Evolutionary conservation across 2,888 invertebrate species (phyloP).

Genomic region (Hedychridium roseum): DNA sequence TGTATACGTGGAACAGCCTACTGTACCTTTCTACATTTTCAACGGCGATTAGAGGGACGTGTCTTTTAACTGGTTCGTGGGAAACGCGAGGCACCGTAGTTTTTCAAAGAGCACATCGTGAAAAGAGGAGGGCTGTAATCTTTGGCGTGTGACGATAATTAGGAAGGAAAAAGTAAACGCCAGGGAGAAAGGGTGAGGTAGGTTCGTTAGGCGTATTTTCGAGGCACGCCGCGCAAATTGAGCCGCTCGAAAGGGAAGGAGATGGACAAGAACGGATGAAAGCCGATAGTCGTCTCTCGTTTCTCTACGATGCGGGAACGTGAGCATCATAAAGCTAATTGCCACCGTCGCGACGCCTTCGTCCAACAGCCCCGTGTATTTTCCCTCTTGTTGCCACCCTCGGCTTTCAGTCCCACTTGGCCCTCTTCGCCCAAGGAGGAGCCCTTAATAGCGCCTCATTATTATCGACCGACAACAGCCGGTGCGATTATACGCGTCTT

Average conservation of each 20-base stretch:
- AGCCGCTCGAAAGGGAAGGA: not conserved
- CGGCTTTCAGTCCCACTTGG: constrained; percentile 7
- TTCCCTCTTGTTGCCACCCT: too few species aligned
- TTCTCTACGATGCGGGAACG: too few species aligned
- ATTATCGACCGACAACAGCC: constrained; percentile 27
- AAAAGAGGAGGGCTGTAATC: not conserved
- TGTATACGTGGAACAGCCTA: too few species aligned
- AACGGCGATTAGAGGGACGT: too few species aligned
- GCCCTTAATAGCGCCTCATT: constrained; percentile 27
- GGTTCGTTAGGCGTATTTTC: not conserved
- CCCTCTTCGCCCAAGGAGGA: not conserved
- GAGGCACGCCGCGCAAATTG: too few species aligned
- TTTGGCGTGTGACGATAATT: constrained; percentile 4
- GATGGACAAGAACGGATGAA: constrained; percentile 9
- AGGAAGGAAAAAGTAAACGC: not conserved
- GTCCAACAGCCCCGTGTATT: too few species aligned
- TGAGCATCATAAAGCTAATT: constrained; percentile 48
- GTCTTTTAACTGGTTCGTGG: too few species aligned
- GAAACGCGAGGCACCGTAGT: too few species aligned
- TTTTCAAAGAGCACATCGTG: too few species aligned
- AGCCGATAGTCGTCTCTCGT: constrained; percentile 23
- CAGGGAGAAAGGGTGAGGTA: not conserved
- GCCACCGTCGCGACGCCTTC: constrained; percentile 26
- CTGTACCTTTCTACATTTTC: too few species aligned
- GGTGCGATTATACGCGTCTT: constrained; percentile 26